A percentile compares a stretch with the other conserved stretches of the same genome.
These are phyloP conservation scores for Tapera naevia DNA, from an alignment of 2,797 vertebrate genomes.

Conservation along the genomic window DNA sequence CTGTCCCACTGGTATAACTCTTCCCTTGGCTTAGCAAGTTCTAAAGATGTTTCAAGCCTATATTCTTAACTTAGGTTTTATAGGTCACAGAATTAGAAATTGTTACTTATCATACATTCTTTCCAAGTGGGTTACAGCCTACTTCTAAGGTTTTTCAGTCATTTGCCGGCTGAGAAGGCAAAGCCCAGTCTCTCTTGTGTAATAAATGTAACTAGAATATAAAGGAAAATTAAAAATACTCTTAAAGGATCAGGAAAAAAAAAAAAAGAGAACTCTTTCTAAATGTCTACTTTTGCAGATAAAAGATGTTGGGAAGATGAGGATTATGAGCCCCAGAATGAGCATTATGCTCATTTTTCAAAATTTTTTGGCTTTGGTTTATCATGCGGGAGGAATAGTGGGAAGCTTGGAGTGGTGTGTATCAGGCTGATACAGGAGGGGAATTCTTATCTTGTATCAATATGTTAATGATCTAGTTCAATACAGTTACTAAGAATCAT, in stretches of 20 bases:
- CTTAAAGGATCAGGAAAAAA: neutral
- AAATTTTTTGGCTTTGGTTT: too few species aligned
- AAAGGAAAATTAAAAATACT: neutral
- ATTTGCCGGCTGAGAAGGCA: neutral
- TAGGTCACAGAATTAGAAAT: neutral
- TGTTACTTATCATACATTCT: neutral
- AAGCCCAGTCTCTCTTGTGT: neutral
- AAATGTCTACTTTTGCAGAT: neutral
- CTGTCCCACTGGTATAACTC: neutral
- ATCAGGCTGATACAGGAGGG: rapidly evolving
- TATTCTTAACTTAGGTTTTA: neutral
- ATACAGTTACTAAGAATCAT: neutral
- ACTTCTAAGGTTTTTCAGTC: neutral
- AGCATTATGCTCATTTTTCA: rapidly evolving
- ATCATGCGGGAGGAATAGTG: neutral
- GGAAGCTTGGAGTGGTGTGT: rapidly evolving
- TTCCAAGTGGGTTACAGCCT: neutral
- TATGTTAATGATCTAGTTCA: neutral
- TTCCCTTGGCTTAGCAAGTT: neutral
- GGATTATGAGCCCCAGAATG: neutral
- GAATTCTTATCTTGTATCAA: neutral
- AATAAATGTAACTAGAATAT: too few species aligned
- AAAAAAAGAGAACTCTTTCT: neutral
- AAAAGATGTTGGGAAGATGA: neutral
- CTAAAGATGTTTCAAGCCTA: neutral